Conservation (phyloP, 2,113 vertebrate genomes). For the Sphaerodactylus townsendi region DNA sequence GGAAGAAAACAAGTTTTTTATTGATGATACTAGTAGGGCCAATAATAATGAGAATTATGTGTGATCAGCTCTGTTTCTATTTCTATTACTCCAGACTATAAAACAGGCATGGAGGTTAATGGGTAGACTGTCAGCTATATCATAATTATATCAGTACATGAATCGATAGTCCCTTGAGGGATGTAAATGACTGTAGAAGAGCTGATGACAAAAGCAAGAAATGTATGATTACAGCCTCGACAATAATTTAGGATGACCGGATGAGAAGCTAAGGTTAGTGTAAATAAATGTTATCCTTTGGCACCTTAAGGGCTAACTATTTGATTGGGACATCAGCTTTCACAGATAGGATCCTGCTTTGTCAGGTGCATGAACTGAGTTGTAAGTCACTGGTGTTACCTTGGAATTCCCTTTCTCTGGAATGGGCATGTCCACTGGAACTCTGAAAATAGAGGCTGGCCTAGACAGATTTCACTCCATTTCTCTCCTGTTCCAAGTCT, state of each 20-base stretch:
- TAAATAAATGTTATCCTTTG: background rate
- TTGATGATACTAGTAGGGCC: constrained; percentile 1
- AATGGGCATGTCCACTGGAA: no score
- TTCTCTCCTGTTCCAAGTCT: no score
- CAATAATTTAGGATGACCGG: constrained; percentile 17
- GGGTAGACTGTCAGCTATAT: constrained; percentile 53
- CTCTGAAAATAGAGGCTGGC: no score
- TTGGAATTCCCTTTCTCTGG: no score
- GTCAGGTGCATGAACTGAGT: background rate
- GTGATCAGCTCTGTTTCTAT: constrained; percentile 28
- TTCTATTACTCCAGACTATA: constrained; percentile 39
- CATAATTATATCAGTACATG: constrained; percentile 58
- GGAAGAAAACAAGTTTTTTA: background rate
- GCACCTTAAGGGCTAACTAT: background rate
- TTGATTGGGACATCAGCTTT: background rate
- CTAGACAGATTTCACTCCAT: no score
- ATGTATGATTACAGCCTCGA: constrained; percentile 15
- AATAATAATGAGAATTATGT: constrained; percentile 18
- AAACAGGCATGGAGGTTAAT: constrained; percentile 52
- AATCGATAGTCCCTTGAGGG: constrained; percentile 54
- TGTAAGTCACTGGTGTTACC: no score
- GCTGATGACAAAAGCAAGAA: constrained; percentile 40
- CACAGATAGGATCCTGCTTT: background rate
- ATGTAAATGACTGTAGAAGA: constrained; percentile 39
- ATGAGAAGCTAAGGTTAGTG: constrained; percentile 17